These are phyloP conservation scores for Austrolebias charrua DNA, from an alignment of 2,797 vertebrate species.

Conservation along the genomic window DNA sequence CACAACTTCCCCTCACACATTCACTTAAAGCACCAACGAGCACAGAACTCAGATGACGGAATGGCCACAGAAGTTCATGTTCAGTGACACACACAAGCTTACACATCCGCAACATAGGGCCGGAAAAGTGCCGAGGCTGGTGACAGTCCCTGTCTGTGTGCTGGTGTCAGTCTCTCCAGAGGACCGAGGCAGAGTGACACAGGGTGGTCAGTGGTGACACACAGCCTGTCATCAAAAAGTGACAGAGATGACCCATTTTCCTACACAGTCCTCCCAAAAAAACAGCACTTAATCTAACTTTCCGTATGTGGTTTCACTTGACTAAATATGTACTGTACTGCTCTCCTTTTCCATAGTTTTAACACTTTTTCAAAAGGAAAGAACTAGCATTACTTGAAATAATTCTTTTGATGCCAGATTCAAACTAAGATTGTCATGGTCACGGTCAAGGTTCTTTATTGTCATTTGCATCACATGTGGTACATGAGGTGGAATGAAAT, in stretches of 20 bases:
- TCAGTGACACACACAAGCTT: constrained; percentile 17
- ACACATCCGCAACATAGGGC: constrained; percentile 16
- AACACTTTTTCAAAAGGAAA: too few species aligned
- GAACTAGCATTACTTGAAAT: too few species aligned
- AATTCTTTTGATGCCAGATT: too few species aligned
- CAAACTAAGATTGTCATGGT: too few species aligned
- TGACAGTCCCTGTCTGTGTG: constrained; percentile 62
- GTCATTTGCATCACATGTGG: too few species aligned
- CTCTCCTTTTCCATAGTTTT: not conserved
- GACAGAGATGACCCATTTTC: constrained; percentile 66
- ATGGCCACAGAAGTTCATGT: constrained; percentile 24
- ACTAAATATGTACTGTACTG: not conserved
- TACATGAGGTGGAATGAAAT: too few species aligned
- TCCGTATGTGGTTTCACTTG: constrained; percentile 12
- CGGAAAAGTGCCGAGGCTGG: constrained; percentile 34
- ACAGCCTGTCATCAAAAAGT: constrained; percentile 66
- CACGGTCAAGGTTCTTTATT: too few species aligned
- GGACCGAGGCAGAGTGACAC: constrained; percentile 59
- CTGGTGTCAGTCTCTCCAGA: constrained; percentile 65
- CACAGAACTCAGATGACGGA: constrained; percentile 45
- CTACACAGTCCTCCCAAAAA: constrained; percentile 10
- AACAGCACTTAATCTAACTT: constrained; percentile 17
- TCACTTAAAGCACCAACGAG: constrained; percentile 25
- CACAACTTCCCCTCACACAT: constrained; percentile 19
- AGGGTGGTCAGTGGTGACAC: constrained; percentile 53